Percentiles rank a stretch among this genome's conserved stretches.
Evolutionary conservation across 2,113 vertebrate species (phyloP).

Genomic region (Seriola aureovittata): DNA sequence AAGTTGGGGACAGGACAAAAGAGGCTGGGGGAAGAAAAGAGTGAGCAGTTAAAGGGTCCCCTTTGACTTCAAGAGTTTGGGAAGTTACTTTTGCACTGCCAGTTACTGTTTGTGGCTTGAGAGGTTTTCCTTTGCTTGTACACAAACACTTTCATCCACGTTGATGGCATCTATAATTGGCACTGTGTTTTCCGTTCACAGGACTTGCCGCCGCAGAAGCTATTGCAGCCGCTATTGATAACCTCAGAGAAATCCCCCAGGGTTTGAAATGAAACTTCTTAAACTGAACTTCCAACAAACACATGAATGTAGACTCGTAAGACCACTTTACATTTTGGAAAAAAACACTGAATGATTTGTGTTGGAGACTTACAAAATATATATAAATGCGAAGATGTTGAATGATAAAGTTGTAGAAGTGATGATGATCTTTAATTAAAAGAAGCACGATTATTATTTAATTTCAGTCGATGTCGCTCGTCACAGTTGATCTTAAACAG

Average conservation of each 20-base stretch:
- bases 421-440: constrained; percentile 5
- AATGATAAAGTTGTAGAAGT: neutral
- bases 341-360: neutral
- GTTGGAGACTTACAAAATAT: neutral
- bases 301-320: constrained; percentile 3
- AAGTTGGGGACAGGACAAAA: constrained; percentile 83
- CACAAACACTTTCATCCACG: constrained; percentile 66
- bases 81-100: constrained; percentile 74
- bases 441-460: neutral
- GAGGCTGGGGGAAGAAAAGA: constrained; percentile 73
- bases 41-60: constrained; percentile 69
- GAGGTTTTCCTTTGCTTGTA: constrained; percentile 69
- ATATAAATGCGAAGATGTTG: neutral
- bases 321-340: neutral
- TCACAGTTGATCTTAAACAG: constrained; percentile 30
- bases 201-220: constrained; percentile 40
- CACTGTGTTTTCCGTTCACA: constrained; percentile 64
- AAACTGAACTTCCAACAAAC: constrained; percentile 59
- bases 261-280: constrained; percentile 56
- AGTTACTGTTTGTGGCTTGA: constrained; percentile 72
- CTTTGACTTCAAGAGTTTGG: constrained; percentile 78
- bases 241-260: constrained; percentile 47
- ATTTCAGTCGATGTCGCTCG: constrained; percentile 14
- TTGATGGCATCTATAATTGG: constrained; percentile 76
- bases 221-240: constrained; percentile 59